Evolutionary conservation across 2,888 invertebrate genomes (phyloP).

Genomic region (Galerucella nymphaeae): DNA sequence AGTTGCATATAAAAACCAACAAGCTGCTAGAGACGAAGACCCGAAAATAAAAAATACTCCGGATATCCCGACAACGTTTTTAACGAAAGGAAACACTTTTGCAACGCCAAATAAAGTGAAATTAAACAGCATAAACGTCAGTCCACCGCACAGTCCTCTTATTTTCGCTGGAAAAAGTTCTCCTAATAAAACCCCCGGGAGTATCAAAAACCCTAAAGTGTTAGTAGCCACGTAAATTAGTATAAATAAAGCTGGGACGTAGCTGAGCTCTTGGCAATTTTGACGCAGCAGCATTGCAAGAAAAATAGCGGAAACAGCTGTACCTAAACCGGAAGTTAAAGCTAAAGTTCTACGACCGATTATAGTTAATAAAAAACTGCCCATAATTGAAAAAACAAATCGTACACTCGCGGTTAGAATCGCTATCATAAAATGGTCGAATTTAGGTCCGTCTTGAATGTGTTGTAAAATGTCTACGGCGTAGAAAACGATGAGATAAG

Average conservation of each 20-base stretch:
- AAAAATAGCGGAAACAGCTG: conserved; percentile 72
- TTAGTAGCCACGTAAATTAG: conserved; percentile 80
- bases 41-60: conserved; percentile 81
- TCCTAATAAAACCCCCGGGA: conserved; percentile 81
- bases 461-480: conserved; percentile 79
- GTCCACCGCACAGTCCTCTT: conserved; percentile 79
- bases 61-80: conserved; percentile 69
- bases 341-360: conserved; percentile 75
- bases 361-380: conserved; percentile 73
- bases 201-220: conserved; percentile 78
- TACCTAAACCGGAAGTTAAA: conserved; percentile 75
- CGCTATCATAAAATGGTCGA: conserved; percentile 71
- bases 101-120: conserved; percentile 75
- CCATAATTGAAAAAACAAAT: conserved; percentile 73
- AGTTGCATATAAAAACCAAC: conserved; percentile 74
- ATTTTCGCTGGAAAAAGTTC: conserved; percentile 80
- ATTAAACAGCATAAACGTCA: conserved; percentile 79
- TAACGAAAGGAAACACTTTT: conserved; percentile 77
- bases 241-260: conserved; percentile 67
- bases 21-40: conserved; percentile 71
- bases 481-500: conserved; percentile 82
- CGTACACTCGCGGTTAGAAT: conserved; percentile 77
- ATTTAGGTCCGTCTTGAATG: conserved; percentile 63
- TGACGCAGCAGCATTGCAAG: conserved; percentile 69
- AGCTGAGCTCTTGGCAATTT: conserved; percentile 57